Evolutionary conservation across 2,888 invertebrate genomes (phyloP).

Genomic region (Thelaira solivaga): DNA sequence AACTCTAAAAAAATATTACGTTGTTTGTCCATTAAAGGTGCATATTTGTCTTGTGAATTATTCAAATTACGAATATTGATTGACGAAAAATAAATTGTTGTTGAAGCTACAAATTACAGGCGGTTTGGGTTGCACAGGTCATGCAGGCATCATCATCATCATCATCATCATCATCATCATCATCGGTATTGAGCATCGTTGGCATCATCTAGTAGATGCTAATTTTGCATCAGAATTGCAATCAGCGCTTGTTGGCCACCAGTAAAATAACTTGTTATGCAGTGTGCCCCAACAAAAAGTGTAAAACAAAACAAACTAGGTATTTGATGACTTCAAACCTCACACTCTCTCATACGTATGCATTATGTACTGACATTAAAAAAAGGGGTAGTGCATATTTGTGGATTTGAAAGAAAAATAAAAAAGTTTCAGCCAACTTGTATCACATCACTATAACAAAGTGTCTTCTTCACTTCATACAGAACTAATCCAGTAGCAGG

Average conservation of each 20-base stretch:
- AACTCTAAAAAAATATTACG: conserved; percentile 56
- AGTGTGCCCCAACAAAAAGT: conserved; percentile 27
- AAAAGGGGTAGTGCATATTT: neutral
- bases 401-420: too few species aligned
- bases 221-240: conserved; percentile 61
- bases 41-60: conserved; percentile 77
- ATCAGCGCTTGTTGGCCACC: conserved; percentile 74
- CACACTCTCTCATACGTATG: neutral
- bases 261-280: conserved; percentile 64
- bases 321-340: conserved; percentile 38
- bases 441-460: too few species aligned
- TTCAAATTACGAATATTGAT: conserved; percentile 78
- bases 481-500: too few species aligned
- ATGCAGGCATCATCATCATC: conserved; percentile 40
- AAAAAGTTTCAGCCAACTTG: too few species aligned
- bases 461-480: too few species aligned
- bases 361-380: neutral
- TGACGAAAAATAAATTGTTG: conserved; percentile 69
- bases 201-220: conserved; percentile 46
- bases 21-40: conserved; percentile 77
- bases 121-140: conserved; percentile 55
- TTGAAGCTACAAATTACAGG: conserved; percentile 55
- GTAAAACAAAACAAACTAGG: conserved; percentile 35
- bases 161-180: conserved; percentile 32
- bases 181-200: conserved; percentile 23